Evolutionary conservation across 2,888 invertebrate species (phyloP).

Genomic region (Oscheius sp.): DNA sequence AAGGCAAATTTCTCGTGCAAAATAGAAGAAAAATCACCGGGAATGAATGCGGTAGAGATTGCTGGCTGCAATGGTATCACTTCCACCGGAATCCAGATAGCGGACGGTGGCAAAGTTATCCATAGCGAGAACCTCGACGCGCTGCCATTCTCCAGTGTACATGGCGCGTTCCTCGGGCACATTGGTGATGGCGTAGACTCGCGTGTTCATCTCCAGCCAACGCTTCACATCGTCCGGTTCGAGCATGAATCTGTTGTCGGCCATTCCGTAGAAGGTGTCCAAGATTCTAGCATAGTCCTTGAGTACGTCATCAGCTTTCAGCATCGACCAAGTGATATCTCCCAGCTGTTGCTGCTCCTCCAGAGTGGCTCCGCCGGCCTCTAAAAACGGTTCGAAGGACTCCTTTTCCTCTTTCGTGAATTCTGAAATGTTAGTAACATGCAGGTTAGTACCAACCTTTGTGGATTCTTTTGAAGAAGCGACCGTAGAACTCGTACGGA

Average conservation of each 20-base stretch:
- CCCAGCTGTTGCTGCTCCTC: conserved; percentile 27
- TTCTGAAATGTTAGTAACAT: conserved; percentile 4
- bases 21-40: conserved; percentile 38
- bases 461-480: conserved; percentile 40
- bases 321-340: conserved; percentile 37
- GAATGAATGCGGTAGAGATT: conserved; percentile 49
- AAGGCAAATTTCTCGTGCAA: not conserved
- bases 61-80: conserved; percentile 44
- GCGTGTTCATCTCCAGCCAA: conserved; percentile 3
- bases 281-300: conserved; percentile 39
- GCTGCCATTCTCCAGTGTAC: conserved; percentile 56
- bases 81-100: conserved; percentile 53
- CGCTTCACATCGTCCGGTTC: conserved; percentile 2
- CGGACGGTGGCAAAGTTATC: conserved; percentile 44
- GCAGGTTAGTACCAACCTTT: not conserved
- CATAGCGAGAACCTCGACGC: conserved; percentile 42
- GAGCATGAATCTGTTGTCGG: conserved; percentile 45
- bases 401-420: conserved; percentile 25
- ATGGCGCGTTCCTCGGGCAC: conserved; percentile 45
- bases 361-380: not conserved
- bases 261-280: conserved; percentile 47
- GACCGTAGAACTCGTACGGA: conserved; percentile 52
- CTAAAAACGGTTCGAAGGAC: not conserved
- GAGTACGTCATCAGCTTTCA: conserved; percentile 45
- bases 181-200: conserved; percentile 48